Base-by-base conservation (phyloP, 2,888 invertebrate genomes). In the Melolontha melolontha region DNA sequence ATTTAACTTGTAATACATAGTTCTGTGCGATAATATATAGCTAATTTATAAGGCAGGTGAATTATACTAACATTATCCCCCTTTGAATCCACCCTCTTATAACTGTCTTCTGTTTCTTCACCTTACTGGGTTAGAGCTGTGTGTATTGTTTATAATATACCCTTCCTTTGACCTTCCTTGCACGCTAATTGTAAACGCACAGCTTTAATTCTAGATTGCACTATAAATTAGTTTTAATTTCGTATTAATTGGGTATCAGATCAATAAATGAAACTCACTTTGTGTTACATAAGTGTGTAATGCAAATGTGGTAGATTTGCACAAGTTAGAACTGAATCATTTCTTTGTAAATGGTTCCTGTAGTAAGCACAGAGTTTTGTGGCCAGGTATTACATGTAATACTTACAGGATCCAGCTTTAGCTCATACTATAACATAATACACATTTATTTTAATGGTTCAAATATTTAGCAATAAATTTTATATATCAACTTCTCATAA, bases 361-460 rank as follows among this genome's bases (percentile, higher is more conserved):
- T 34, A 52, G 12, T 51, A 14, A 16, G 41, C 27, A 51, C 63
- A 17, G 59, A 55, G 64, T 54, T 11, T 39, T 39, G 44, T 69
- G 69, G 62, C 69, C 69, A 40, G 63, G 69, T 69, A 69, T 69
- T 69, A 29, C 22, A 10, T 14, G 44, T 27, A 55, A 69, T 69
- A 69, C 69, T 63, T 51, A 17, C 14, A 14, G 64, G 63, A 64
- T 64, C 57, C 69, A 66, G 54, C 34, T 51, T 22, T 17, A 65
- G 54, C 68, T 68, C 49, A 5, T 39, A 11, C 17, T 47, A 47
- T 47, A 6, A 8, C 10, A 10, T 17, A 49, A 49, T 49, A 2
- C 11, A n/a, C 22, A 51, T 50, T 52, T 10, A 14, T 16, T 40
- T 17, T 11, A 16, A 22, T 7, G 17, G 50, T 22, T 5, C 4